Conservation (phyloP, 2,888 invertebrate genomes). For the Villa cingulata region DNA sequence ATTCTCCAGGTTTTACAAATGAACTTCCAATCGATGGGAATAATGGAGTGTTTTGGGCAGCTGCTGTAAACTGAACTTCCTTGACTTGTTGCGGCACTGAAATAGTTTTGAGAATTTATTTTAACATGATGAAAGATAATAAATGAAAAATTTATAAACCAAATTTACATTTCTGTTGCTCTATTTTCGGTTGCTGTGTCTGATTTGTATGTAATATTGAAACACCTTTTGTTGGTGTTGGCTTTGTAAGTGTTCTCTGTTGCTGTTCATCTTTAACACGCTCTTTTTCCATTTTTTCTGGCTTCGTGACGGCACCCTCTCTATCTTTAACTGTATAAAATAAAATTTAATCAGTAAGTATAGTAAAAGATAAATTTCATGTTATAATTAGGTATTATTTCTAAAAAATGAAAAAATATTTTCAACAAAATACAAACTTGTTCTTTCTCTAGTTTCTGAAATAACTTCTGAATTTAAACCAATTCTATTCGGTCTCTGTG, state of each 20-base stretch:
- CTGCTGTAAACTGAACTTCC: background rate
- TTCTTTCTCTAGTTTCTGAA: slow-evolving; percentile 26
- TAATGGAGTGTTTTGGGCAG: background rate
- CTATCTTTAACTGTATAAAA: slow-evolving; percentile 19
- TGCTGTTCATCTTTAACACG: slow-evolving; percentile 16
- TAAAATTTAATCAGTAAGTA: too few species aligned
- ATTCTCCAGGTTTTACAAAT: background rate
- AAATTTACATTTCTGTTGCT: too few species aligned
- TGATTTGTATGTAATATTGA: too few species aligned
- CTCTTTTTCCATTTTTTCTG: slow-evolving; percentile 18
- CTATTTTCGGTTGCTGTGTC: slow-evolving; percentile 1
- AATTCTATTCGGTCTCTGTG: slow-evolving; percentile 30
- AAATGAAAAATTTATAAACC: too few species aligned
- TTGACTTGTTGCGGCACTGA: background rate
- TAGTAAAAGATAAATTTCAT: too few species aligned
- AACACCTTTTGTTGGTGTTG: slow-evolving; percentile 21
- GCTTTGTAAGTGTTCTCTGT: slow-evolving; percentile 17
- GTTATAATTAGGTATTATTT: too few species aligned
- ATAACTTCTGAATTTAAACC: slow-evolving; percentile 33
- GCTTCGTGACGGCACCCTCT: slow-evolving; percentile 18
- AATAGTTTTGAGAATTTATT: too few species aligned
- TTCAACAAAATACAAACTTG: slow-evolving; percentile 8
- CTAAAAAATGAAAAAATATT: too few species aligned
- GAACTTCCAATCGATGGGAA: background rate
- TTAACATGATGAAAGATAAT: too few species aligned